Evolutionary conservation across 2,113 vertebrate species (phyloP).

Genomic region (western clawed frog (Xenopus tropicalis)): UCB_Xtro_10.0 CM004444.2:26124501-26125000

Average conservation of each 20-base stretch:
- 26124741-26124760: no score
- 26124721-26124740: background rate
- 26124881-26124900: constrained; percentile 14
- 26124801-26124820: background rate
- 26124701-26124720: background rate
- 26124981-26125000: background rate
- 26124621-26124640: background rate
- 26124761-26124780: no score
- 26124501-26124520: constrained; percentile 18
- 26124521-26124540: background rate
- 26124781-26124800: constrained; percentile 20
- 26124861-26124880: constrained; percentile 31
- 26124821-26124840: background rate
- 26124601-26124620: constrained; percentile 6
- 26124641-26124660: background rate
- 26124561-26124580: constrained; percentile 28
- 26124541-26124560: constrained; percentile 13
- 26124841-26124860: constrained; percentile 5
- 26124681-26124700: background rate
- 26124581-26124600: constrained; percentile 5
- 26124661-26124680: constrained; percentile 25
- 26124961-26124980: constrained; percentile 17
- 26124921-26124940: background rate
- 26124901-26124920: constrained; percentile 4
- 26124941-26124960: background rate